These are phyloP conservation scores for Pyrocoelia pectoralis DNA, from an alignment of 2,888 invertebrate genomes.

Conservation along the genomic window DNA sequence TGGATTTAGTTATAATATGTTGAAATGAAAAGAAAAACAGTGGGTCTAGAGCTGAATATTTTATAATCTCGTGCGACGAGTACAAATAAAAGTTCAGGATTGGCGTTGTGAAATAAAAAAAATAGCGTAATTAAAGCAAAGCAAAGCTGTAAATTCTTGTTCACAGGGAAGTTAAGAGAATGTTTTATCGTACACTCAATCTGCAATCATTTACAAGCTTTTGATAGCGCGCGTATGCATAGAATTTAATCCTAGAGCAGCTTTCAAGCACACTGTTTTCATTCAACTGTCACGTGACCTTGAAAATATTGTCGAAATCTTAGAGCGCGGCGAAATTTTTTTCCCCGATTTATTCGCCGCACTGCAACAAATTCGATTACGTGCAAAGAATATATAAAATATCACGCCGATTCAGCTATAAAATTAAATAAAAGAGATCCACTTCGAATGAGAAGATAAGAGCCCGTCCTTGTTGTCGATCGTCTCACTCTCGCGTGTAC, in stretches of 20 bases:
- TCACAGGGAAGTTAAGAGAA: not conserved
- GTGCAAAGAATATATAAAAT: constrained; percentile 20
- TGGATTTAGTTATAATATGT: too few relatives aligned
- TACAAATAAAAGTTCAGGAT: too few relatives aligned
- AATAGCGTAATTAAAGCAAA: not conserved
- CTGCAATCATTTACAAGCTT: constrained; percentile 10
- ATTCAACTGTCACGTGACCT: constrained; percentile 6
- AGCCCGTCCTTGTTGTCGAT: constrained; percentile 23
- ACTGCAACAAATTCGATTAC: constrained; percentile 7
- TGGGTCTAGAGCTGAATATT: too few relatives aligned
- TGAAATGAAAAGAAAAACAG: too few relatives aligned
- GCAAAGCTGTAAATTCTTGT: constrained; percentile 4
- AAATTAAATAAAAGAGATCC: constrained; percentile 33
- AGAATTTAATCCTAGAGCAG: constrained; percentile 6
- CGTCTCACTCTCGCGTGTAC: constrained; percentile 21
- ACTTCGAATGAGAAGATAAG: constrained; percentile 31
- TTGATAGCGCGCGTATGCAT: constrained; percentile 11
- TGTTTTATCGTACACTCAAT: constrained; percentile 9
- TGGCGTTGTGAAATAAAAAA: not conserved
- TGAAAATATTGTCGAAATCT: not conserved
- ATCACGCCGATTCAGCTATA: constrained; percentile 26
- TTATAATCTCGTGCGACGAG: too few relatives aligned
- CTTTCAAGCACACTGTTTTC: not conserved
- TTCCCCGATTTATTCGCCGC: not conserved
- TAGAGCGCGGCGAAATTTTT: not conserved